A percentile compares a stretch with the other conserved stretches of the same genome.
Conservation (phyloP, 1,140 invertebrate genomes). For the Lanistes nyassanus region DNA sequence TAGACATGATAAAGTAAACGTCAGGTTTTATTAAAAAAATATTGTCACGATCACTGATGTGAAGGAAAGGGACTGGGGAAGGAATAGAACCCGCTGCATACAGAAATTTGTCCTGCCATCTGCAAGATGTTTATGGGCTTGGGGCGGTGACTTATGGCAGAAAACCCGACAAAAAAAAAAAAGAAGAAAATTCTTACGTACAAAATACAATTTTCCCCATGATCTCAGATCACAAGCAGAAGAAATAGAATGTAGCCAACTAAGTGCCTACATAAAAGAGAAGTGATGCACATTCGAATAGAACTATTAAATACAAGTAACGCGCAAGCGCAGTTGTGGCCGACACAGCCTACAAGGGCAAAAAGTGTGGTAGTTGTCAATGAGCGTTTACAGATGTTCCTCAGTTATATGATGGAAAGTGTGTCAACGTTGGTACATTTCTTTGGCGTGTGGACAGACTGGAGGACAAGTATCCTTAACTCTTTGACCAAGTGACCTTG, state of each 20-base stretch:
- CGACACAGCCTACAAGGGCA: background rate
- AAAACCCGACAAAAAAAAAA: slow-evolving; percentile 16
- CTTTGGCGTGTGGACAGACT: slow-evolving; percentile 23
- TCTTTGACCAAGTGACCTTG: slow-evolving; percentile 13
- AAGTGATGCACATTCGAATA: slow-evolving; percentile 25
- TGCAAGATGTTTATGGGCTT: background rate
- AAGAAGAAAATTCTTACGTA: slow-evolving; percentile 14
- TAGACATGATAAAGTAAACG: background rate
- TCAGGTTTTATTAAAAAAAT: background rate
- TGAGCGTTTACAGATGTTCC: background rate
- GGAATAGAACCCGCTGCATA: too few species aligned
- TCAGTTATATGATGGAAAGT: too few species aligned
- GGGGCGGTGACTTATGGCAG: slow-evolving; percentile 4
- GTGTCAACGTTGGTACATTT: too few species aligned
- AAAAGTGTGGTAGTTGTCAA: slow-evolving; percentile 7
- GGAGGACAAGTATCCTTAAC: slow-evolving; percentile 4
- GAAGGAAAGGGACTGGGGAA: background rate
- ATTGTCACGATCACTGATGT: background rate
- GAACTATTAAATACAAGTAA: slow-evolving; percentile 22
- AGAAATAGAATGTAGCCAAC: slow-evolving; percentile 24
- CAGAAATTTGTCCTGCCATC: too few species aligned
- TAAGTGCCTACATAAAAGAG: slow-evolving; percentile 16
- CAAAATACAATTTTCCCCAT: slow-evolving; percentile 33
- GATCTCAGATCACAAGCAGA: slow-evolving; percentile 36
- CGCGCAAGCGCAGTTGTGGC: slow-evolving; percentile 4